Evolutionary conservation across 1,140 invertebrate species (phyloP).

Genomic region (Teleopsis dalmanni): DNA sequence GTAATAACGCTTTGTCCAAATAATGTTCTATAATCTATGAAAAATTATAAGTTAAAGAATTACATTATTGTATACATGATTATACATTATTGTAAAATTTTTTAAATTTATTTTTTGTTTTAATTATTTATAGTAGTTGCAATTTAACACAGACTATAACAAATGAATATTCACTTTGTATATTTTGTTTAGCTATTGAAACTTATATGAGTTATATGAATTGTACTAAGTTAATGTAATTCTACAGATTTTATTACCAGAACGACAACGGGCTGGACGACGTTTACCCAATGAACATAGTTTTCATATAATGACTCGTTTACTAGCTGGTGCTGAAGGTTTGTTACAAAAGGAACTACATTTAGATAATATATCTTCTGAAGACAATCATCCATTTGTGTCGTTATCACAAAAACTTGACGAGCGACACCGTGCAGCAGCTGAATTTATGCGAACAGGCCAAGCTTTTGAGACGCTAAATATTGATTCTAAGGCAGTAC

Average conservation of each 20-base stretch:
- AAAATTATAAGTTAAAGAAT: no score
- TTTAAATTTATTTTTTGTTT: no score
- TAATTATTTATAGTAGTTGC: no score
- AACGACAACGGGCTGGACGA: slow-evolving; percentile 65
- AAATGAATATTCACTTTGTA: background rate
- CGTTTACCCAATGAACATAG: slow-evolving; percentile 61
- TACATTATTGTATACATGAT: no score
- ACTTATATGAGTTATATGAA: background rate
- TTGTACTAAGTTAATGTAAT: no score
- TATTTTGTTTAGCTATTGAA: background rate
- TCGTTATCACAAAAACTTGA: slow-evolving; percentile 69
- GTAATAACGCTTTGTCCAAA: no score
- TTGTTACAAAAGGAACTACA: slow-evolving; percentile 70
- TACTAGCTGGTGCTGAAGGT: slow-evolving; percentile 76
- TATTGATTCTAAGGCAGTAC: slow-evolving; percentile 68
- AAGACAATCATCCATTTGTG: slow-evolving; percentile 72
- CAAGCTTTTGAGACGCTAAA: slow-evolving; percentile 66
- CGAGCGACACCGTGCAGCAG: slow-evolving; percentile 68
- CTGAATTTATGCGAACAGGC: slow-evolving; percentile 69
- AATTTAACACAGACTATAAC: no score
- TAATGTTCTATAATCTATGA: no score
- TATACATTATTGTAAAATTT: no score
- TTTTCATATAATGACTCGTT: slow-evolving; percentile 75
- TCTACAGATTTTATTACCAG: slow-evolving; percentile 60
- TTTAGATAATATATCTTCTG: slow-evolving; percentile 64